Base-by-base conservation (phyloP, 2,888 invertebrate species). In the Chaitophorus viminalis region DNA sequence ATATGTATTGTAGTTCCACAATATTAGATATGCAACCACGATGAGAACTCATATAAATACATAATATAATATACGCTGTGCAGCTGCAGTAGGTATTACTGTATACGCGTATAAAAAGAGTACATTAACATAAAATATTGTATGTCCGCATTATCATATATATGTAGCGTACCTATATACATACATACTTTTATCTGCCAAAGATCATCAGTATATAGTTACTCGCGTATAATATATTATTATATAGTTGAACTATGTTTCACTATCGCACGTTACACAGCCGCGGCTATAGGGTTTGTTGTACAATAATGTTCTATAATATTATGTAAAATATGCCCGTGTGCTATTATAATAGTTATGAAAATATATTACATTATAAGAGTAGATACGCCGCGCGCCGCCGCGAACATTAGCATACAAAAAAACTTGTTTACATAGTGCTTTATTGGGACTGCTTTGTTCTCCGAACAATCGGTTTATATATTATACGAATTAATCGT, bases 361-460 rank as follows among this genome's bases (percentile, higher is more conserved):
- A 60, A 60, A 60, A 60, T 60, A 60, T 25, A 60, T 9, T 8
- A 60, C 1, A 31, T 9, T 77, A 29, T 17, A 8, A 3, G 2
- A 14, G 8, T 21, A 39, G 3, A 5, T n/a, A n/a, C n/a, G n/a
- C n/a, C n/a, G n/a, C n/a, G n/a, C n/a, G n/a, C n/a, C n/a, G n/a
- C n/a, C 21, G 21, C 18, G 39, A 39, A 39, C 39, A 79, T 79
- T 79, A 36, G 79, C 79, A 79, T 65, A 79, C 79, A 72, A 72
- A 79, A 39, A 39, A 60, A 65, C 78, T 78, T 78, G 78, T 78
- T 60, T 54, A n/a, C 31, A 78, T 33, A 25, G 25, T 60, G 46
- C 33, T 77, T 77, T 77, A 77, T 77, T 77, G 52, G 77, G 46
- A n/a, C 46, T 6, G 31, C 52, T 77, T 77, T 77, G 52, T 77